Base-by-base conservation (phyloP, 2,113 vertebrate genomes). In the Cathartes aura region DNA sequence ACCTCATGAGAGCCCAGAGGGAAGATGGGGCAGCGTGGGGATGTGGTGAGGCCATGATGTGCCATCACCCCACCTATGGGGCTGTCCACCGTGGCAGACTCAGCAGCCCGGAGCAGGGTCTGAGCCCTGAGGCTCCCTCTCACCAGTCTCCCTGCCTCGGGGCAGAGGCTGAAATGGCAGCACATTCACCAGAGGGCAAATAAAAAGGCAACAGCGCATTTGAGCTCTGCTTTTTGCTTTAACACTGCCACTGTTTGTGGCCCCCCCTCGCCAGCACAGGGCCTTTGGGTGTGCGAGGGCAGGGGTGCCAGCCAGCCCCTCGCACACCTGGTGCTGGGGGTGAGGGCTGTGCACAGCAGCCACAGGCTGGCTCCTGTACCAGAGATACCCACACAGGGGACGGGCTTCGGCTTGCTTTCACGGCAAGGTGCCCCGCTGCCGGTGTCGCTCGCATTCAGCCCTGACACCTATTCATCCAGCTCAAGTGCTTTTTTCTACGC, bases 221-320 rank as follows among this genome's bases (percentile, higher is more conserved):
- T 68, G 42, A 26, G 6, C 32, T 83, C 42, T 63, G 71, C 15
- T 59, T 78, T 82, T 52, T 52, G 36, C 29, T 64, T n/a, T 45
- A 64, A 30, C 43, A 12, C 43, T 52, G 34, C 11, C 24, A 4
- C 26, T 5, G 4, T n/a, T 78, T 5, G 3, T 21, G 45, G 2
- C 43, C n/a, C 48, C 15, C 3, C 5, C 16, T 26, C 5, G 3
- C 26, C 72, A 76, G 52, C 0, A 0, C 32, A 59, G 32, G 24
- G 45, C 4, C 19, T 66, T 40, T 0, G 0, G 40, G 21, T 42
- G 17, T 14, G 45, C 0, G 0, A 68, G 43, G 32, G 15, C 36
- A 66, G 42, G 24, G 36, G 9, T 30, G 43, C 48, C 6, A 0
- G 58, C 27, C 43, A 55, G 10, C 14, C 27, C n/a, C 32, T 71